phyloP scores from a whole-genome alignment of 2,113 vertebrate genomes.

The Hippocampus guttulatus region DNA sequence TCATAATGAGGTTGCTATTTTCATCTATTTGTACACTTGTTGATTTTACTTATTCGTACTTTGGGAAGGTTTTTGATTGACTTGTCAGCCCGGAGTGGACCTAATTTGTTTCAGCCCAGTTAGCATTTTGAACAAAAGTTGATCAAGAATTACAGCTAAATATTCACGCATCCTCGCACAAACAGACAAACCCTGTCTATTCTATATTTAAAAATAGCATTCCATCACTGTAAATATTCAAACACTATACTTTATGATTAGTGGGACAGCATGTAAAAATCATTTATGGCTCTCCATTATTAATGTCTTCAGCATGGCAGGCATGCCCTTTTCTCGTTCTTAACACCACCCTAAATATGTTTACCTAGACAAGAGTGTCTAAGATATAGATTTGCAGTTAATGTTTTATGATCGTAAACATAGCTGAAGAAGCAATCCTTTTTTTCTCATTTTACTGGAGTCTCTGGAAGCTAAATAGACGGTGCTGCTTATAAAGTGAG shows the following conservation, averaged over 20 bases:
- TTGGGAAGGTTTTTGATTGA: slow-evolving; percentile 22
- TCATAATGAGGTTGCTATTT: slow-evolving; percentile 26
- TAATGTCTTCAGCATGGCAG: slow-evolving; percentile 32
- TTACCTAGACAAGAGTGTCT: slow-evolving; percentile 49
- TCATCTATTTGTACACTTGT: slow-evolving; percentile 1
- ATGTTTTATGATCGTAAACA: slow-evolving; percentile 67
- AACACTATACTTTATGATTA: slow-evolving; percentile 49
- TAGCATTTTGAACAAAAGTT: neutral
- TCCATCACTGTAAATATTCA: slow-evolving; percentile 37
- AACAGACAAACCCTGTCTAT: neutral
- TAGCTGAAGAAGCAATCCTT: slow-evolving; percentile 53
- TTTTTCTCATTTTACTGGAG: slow-evolving; percentile 62
- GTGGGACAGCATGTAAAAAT: slow-evolving; percentile 46
- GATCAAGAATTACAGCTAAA: neutral
- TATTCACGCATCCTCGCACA: neutral
- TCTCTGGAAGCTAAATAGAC: slow-evolving; percentile 60
- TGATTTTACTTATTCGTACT: slow-evolving; percentile 22
- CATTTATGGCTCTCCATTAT: slow-evolving; percentile 39
- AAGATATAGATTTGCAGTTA: slow-evolving; percentile 65
- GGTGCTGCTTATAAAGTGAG: slow-evolving; percentile 70
- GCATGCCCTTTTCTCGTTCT: slow-evolving; percentile 28
- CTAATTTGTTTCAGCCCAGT: slow-evolving; percentile 30
- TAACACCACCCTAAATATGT: slow-evolving; percentile 58
- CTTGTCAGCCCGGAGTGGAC: slow-evolving; percentile 32
- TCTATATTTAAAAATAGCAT: slow-evolving; percentile 37